Conservation (phyloP, 1,140 invertebrate genomes). For the Anoplophora glabripennis region DNA sequence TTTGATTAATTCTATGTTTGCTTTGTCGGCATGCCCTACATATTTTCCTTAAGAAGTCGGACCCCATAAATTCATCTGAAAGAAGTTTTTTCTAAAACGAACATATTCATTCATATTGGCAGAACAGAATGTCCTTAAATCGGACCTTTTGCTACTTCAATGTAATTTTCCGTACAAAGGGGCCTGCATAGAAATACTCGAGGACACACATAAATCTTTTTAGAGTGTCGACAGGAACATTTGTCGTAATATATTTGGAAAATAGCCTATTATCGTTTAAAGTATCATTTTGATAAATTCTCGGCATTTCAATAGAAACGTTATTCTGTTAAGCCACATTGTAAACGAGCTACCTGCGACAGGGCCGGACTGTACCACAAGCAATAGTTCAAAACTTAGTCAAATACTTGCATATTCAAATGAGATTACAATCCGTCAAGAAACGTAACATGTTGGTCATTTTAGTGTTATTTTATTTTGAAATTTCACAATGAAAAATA, state of each 20-base stretch:
- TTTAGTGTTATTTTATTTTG: too few species aligned
- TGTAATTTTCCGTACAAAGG: slow-evolving; percentile 37
- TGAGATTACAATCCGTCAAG: too few species aligned
- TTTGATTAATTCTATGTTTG: too few species aligned
- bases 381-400: too few species aligned
- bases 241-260: slow-evolving; percentile 37
- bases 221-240: slow-evolving; percentile 38
- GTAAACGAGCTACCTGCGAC: slow-evolving; percentile 19
- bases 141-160: slow-evolving; percentile 32
- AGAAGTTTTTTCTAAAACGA: too few species aligned
- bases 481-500: too few species aligned
- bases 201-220: slow-evolving; percentile 35
- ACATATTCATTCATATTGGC: not conserved
- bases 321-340: slow-evolving; percentile 19
- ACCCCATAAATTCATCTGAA: not conserved
- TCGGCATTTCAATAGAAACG: slow-evolving; percentile 21
- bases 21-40: too few species aligned
- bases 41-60: not conserved
- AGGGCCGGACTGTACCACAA: not conserved
- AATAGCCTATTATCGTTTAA: slow-evolving; percentile 38
- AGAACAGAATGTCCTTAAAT: slow-evolving; percentile 23
- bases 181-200: slow-evolving; percentile 35
- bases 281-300: slow-evolving; percentile 40
- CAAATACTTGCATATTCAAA: too few species aligned
- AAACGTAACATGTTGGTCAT: too few species aligned